Conservation (phyloP, 2,888 invertebrate genomes). For the Drosophila prostipennis region DNA sequence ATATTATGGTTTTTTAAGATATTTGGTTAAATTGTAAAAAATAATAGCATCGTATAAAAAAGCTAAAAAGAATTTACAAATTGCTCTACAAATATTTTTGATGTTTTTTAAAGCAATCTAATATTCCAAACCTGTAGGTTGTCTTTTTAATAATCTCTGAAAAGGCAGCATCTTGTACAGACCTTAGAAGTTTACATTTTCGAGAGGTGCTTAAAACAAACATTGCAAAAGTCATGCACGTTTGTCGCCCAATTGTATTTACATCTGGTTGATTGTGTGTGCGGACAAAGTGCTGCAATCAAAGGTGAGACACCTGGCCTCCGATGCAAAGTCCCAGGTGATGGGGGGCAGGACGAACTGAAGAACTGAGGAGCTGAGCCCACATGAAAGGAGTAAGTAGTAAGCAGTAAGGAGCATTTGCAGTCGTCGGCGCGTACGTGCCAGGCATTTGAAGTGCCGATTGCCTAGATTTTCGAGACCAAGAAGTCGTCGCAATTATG, state of each 20-base stretch:
- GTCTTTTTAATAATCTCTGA: no score
- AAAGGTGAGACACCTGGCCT: conserved; percentile 45
- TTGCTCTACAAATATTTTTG: no score
- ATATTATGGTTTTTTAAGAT: no score
- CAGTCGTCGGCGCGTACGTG: conserved; percentile 53
- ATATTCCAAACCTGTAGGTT: no score
- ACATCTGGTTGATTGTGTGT: conserved; percentile 57
- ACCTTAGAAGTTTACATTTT: not conserved
- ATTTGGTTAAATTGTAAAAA: no score
- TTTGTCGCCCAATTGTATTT: conserved; percentile 62
- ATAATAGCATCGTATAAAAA: no score
- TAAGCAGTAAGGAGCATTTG: conserved; percentile 47
- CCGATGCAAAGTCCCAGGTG: conserved; percentile 32
- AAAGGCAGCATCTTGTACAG: conserved; percentile 2
- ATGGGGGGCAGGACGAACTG: not conserved
- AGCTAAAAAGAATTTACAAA: no score
- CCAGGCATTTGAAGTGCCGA: conserved; percentile 45
- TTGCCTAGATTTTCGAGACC: conserved; percentile 10
- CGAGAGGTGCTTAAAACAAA: conserved; percentile 21
- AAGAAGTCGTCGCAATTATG: conserved; percentile 59
- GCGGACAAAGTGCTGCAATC: conserved; percentile 66
- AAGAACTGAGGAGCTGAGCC: conserved; percentile 10
- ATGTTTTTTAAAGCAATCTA: no score
- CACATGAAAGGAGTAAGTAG: conserved; percentile 65
- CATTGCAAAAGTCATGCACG: conserved; percentile 50